Percentiles rank a stretch among this genome's conserved stretches.
phyloP scores from a whole-genome alignment of 2,888 invertebrate genomes.

The Dynastes tityus region DNA sequence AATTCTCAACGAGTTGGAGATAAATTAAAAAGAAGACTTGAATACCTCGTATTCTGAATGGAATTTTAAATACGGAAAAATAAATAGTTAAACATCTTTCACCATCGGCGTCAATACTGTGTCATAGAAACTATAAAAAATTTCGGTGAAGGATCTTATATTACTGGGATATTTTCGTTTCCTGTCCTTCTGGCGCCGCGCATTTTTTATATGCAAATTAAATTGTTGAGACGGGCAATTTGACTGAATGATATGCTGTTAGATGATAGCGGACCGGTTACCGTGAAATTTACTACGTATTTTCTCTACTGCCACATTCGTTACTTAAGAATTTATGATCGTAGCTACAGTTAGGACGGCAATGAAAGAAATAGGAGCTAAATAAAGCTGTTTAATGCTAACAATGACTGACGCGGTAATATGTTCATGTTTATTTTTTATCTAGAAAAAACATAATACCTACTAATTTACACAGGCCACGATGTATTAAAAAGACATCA shows the following conservation, averaged over 20 bases:
- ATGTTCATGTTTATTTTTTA: too few species aligned
- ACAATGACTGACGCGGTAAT: too few species aligned
- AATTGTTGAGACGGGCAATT: conserved; percentile 3
- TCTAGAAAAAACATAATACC: too few species aligned
- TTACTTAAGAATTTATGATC: background rate
- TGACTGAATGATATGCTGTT: background rate
- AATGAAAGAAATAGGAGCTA: too few species aligned
- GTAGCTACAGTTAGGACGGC: too few species aligned
- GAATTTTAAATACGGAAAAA: background rate
- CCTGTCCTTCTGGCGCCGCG: background rate
- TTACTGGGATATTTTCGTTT: background rate
- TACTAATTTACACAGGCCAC: too few species aligned
- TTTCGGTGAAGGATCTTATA: background rate
- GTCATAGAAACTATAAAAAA: background rate
- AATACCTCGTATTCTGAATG: too few species aligned
- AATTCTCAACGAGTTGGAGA: too few species aligned
- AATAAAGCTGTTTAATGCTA: too few species aligned
- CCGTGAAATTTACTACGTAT: background rate
- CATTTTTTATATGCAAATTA: conserved; percentile 6
- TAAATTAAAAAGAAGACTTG: too few species aligned
- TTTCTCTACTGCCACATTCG: background rate
- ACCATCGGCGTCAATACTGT: background rate
- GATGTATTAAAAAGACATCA: too few species aligned
- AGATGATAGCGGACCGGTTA: background rate
- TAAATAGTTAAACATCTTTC: background rate